Base-by-base conservation (phyloP, 2,888 invertebrate species). In the Tenthredo amoena region DNA sequence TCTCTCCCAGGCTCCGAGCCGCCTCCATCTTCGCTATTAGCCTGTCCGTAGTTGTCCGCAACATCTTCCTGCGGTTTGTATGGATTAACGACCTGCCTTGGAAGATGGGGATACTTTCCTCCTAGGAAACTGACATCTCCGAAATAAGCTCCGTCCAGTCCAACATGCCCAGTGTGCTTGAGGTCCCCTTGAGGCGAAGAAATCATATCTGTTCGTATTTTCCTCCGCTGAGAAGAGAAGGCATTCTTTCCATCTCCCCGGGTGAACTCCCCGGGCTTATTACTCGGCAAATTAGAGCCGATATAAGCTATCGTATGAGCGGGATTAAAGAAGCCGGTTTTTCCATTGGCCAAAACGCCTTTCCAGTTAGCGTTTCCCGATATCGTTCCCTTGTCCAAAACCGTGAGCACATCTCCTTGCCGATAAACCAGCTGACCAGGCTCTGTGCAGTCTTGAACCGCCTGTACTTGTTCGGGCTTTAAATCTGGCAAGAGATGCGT, bases 181-280 rank as follows among this genome's bases (percentile, higher is more conserved):
- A 99, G 96, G 93, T 99, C 99, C 62, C 98, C 99, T 93, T 99
- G 99, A 0, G 99, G 99, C 86, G 97, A 97, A 77, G 99, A 99
- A 91, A 99, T 99, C 99, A 99, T 98, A 92, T 97, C 97, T 10
- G 98, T 96, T 86, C 97, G 95, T 85, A 98, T 95, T 88, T 96
- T 96, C 84, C 97, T 91, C 10, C 94, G 90, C 85, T 93, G 92
- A 0, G 94, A 94, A 0, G 94, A 94, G 87, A 94, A 95, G 0
- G 95, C 95, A 87, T 95, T 96, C 89, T 96, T 96, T 0, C 96
- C 95, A 91, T 96, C 96, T 6, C 95, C 94, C 15, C 93, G 89
- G 1, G 91, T 91, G 86, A 93, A 94, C 86, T 93, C 94, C 7
- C 95, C 95, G 1, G 95, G 95, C 81, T 95, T 94, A 86, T 95